Conservation (phyloP, 1,140 invertebrate species). For the Formica selysi region DNA sequence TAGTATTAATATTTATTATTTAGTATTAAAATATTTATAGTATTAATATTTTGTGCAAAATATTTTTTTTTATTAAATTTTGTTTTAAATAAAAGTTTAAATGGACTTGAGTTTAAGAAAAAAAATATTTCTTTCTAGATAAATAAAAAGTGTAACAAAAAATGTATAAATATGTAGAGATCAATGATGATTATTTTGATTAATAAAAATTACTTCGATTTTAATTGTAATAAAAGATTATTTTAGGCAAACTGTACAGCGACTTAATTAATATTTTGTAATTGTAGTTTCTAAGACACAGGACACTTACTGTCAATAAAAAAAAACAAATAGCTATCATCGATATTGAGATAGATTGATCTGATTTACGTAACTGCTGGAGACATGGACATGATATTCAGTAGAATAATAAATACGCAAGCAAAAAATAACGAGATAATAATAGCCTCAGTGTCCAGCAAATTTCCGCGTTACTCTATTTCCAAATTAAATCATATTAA, state of each 20-base stretch:
- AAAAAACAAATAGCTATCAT: neutral
- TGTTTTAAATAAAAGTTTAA: neutral
- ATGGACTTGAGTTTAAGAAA: neutral
- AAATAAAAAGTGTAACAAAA: neutral
- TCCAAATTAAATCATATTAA: conserved; percentile 40
- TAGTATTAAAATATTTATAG: no score
- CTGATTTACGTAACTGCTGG: conserved; percentile 7
- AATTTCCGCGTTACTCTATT: conserved; percentile 15
- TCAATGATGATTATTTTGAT: neutral
- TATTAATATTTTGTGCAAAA: neutral
- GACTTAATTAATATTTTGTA: neutral
- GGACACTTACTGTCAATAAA: neutral
- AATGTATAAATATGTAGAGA: neutral
- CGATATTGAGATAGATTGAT: conserved; percentile 8
- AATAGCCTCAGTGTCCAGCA: neutral
- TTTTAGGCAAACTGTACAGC: neutral
- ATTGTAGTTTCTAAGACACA: neutral
- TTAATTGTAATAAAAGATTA: neutral
- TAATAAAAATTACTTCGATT: neutral
- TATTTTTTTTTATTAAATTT: neutral
- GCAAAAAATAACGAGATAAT: conserved; percentile 11
- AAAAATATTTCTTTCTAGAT: neutral
- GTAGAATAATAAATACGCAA: neutral
- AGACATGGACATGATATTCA: conserved; percentile 7
- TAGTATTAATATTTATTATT: no score